Evolutionary conservation across 2,888 invertebrate species (phyloP).

Genomic region (Erynnis tages): DNA sequence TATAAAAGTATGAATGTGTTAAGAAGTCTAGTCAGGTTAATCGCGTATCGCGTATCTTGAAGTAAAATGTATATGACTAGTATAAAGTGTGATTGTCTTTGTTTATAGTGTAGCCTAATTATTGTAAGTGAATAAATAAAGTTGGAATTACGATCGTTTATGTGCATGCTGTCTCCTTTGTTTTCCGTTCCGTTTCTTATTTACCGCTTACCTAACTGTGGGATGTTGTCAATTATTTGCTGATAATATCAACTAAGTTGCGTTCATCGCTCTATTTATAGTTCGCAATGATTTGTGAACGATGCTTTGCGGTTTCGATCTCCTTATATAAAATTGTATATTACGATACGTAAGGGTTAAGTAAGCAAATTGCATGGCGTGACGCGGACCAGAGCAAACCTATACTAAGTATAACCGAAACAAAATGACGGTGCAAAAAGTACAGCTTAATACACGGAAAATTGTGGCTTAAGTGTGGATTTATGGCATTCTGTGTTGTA

Average conservation of each 20-base stretch:
- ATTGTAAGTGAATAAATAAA: constrained; percentile 19
- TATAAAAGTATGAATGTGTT: constrained; percentile 6
- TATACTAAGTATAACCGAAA: too few species aligned
- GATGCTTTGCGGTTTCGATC: not conserved
- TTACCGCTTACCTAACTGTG: constrained; percentile 5
- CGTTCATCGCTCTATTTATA: constrained; percentile 13
- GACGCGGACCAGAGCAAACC: too few species aligned
- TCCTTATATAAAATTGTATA: too few species aligned
- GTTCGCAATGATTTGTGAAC: not conserved
- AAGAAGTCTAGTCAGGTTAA: constrained; percentile 37
- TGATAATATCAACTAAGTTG: constrained; percentile 15
- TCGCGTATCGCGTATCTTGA: constrained; percentile 24
- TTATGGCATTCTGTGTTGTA: too few species aligned
- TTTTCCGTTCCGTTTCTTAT: not conserved
- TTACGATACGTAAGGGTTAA: too few species aligned
- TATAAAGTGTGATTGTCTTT: not conserved
- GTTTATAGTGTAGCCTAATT: constrained; percentile 1
- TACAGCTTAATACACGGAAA: too few species aligned
- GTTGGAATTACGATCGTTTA: constrained; percentile 19
- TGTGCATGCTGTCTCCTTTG: not conserved
- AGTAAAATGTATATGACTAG: constrained; percentile 21
- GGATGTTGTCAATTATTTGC: constrained; percentile 10
- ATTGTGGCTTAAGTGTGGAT: too few species aligned
- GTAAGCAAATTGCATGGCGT: too few species aligned
- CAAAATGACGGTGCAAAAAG: too few species aligned